Evolutionary conservation across 2,797 vertebrate species (phyloP).

Genomic region (Falco biarmicus): DNA sequence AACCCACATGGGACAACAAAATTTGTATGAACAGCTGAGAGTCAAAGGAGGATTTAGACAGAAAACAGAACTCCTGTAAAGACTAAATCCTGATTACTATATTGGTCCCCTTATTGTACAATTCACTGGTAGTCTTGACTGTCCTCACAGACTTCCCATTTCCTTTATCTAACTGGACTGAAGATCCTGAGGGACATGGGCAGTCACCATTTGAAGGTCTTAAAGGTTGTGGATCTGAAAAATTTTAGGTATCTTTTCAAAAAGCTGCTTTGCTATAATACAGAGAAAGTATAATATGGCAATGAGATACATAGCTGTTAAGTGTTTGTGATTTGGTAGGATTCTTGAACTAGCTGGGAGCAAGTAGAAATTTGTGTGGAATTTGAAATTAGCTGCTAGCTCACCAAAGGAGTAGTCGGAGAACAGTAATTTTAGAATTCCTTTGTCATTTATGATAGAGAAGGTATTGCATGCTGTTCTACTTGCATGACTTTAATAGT

Average conservation of each 20-base stretch:
- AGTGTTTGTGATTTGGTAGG: slow-evolving; percentile 32
- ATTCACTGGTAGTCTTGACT: not conserved
- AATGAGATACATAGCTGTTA: slow-evolving; percentile 38
- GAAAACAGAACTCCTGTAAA: not conserved
- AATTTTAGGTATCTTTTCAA: not conserved
- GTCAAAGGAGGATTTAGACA: not conserved
- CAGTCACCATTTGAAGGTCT: not conserved
- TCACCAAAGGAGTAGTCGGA: slow-evolving; percentile 32
- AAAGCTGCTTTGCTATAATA: not conserved
- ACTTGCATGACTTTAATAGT: not conserved
- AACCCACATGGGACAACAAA: not conserved
- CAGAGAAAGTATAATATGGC: slow-evolving; percentile 11
- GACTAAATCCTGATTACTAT: not conserved
- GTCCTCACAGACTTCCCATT: not conserved
- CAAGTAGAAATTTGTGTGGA: slow-evolving; percentile 51
- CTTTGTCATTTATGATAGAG: not conserved
- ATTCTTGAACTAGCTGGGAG: slow-evolving; percentile 58
- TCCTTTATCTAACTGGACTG: not conserved
- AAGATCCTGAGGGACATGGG: not conserved
- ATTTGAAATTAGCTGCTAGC: slow-evolving; percentile 33
- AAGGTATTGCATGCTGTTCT: not conserved
- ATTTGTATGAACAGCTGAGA: not conserved
- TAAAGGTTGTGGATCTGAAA: not conserved
- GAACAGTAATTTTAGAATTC: slow-evolving; percentile 9
- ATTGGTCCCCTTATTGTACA: not conserved